Evolutionary conservation across 2,797 vertebrate species (phyloP), one percentile per base, ranked within the genome.

Genomic region (Hephaestus fuliginosus): DNA sequence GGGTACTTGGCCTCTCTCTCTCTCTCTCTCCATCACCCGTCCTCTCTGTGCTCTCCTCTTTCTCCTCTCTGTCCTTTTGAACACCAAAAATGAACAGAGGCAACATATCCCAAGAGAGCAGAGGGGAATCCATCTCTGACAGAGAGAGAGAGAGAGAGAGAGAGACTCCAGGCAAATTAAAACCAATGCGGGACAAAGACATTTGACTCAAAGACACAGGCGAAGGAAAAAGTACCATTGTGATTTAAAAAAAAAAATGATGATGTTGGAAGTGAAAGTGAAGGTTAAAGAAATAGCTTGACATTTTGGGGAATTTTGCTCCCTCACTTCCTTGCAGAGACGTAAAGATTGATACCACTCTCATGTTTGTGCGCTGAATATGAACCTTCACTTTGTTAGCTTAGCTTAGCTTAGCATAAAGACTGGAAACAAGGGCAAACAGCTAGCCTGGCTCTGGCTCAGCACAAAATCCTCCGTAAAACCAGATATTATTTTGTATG

Each of bases 81-180:
- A 85, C 72, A 66, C 56, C 22, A 43, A 83, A 33, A 88, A 86
- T 71, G 80, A 89, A 88, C 79, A 71, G 75, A 83, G 69, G 76
- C 76, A 66, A 84, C 30, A 46, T 44, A 22, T 83, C 88, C 78
- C 86, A 36, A 57, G 64, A 84, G 85, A 86, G 48, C 33, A 69
- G 74, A 83, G 68, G 68, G 73, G 75, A 77, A 92, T 90, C 76
- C 25, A 82, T 90, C 90, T 86, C 85, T 91, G 86, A 86, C 87
- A 85, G 44, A 44, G 6, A 44, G 18, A 44, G 39, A 41, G 22
- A 55, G 53, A n/a, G 25, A 1, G 33, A 0, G 52, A 36, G 53
- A 3, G 73, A 63, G 65, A 53, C 57, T 68, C 9, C 0, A 2
- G 39, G 52, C 25, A 36, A 49, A 53, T n/a, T 55, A 25, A 78